Percentiles rank a stretch among this genome's conserved stretches.
Conservation (phyloP, 92 coral and sea anemone species). For the Zoanthus gigantus region DNA sequence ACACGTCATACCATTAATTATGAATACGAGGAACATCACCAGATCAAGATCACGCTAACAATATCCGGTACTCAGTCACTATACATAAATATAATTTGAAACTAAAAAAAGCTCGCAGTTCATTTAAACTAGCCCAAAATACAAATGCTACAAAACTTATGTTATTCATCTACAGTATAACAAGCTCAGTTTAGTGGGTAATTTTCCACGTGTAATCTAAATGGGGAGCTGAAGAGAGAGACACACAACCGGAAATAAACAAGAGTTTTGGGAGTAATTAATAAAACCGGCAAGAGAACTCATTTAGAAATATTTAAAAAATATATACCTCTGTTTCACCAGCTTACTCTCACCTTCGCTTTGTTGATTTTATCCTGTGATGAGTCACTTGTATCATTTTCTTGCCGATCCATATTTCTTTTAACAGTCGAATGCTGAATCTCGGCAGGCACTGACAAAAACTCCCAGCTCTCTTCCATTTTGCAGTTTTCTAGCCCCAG, state of each 20-base stretch:
- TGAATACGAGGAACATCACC: too few relatives aligned
- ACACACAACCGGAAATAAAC: slow-evolving; percentile 35
- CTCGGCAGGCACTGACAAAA: slow-evolving; percentile 27
- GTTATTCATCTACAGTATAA: not conserved
- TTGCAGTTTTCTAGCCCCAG: slow-evolving; percentile 25
- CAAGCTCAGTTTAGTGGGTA: not conserved
- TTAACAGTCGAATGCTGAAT: slow-evolving; percentile 35
- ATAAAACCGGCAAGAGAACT: too few relatives aligned
- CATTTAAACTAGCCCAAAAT: not conserved
- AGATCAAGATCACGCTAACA: slow-evolving; percentile 18
- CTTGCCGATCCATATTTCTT: slow-evolving; percentile 8
- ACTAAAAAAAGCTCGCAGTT: not conserved
- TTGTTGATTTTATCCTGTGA: slow-evolving; percentile 29
- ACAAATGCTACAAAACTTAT: not conserved
- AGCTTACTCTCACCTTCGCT: not conserved
- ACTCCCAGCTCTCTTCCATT: slow-evolving; percentile 50
- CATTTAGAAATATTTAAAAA: not conserved
- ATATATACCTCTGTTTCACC: not conserved
- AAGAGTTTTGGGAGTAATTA: not conserved
- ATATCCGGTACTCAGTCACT: not conserved
- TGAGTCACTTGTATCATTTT: not conserved
- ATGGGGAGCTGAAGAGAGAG: not conserved
- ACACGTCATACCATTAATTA: not conserved
- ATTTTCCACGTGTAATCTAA: not conserved
- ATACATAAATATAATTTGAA: not conserved